Evolutionary conservation across 1,140 invertebrate species (phyloP).

Genomic region (Dryas iulia): DNA sequence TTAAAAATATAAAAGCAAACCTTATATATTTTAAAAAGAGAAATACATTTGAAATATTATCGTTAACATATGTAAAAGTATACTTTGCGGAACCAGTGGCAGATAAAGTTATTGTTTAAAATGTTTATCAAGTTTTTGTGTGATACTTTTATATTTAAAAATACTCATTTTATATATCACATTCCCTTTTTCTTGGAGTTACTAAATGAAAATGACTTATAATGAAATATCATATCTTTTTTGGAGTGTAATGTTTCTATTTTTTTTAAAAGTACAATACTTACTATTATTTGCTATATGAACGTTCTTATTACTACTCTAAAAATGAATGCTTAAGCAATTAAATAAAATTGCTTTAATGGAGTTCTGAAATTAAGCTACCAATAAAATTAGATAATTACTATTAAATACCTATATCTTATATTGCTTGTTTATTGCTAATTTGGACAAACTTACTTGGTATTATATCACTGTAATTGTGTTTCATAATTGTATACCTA

Average conservation of each 20-base stretch:
- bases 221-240: neutral
- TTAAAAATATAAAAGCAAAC: no score
- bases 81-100: no score
- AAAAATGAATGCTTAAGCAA: slow-evolving; percentile 17
- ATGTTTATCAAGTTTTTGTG: neutral
- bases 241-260: neutral
- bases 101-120: neutral
- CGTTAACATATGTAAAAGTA: no score
- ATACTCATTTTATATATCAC: slow-evolving; percentile 19
- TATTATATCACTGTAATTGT: slow-evolving; percentile 39
- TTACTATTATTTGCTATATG: neutral
- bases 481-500: slow-evolving; percentile 19
- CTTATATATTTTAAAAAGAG: no score
- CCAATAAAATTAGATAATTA: slow-evolving; percentile 28
- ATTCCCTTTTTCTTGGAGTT: neutral
- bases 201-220: neutral
- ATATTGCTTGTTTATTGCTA: slow-evolving; percentile 60
- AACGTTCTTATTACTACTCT: slow-evolving; percentile 16
- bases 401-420: slow-evolving; percentile 14
- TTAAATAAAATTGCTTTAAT: slow-evolving; percentile 43
- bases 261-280: neutral
- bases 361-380: slow-evolving; percentile 26
- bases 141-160: neutral
- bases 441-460: slow-evolving; percentile 47
- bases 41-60: no score